These are phyloP conservation scores for Galaxias olidus DNA, from an alignment of 2,797 vertebrate genomes.

Conservation along the genomic window DNA sequence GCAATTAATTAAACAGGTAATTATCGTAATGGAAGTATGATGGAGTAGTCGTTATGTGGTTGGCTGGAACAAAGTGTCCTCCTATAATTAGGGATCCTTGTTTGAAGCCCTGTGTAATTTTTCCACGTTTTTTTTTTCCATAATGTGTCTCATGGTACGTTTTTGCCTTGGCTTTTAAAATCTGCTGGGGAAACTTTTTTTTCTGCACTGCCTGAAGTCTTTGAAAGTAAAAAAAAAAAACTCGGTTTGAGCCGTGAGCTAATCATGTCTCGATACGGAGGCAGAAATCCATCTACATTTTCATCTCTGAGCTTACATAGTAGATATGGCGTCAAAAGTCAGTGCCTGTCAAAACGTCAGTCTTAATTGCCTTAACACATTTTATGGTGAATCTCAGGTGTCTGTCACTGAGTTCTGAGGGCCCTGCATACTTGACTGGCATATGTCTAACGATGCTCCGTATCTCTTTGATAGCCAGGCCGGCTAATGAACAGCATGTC, in stretches of 20 bases:
- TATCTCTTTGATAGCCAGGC: conserved; percentile 58
- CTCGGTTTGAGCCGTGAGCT: background rate
- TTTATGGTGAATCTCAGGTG: conserved; percentile 11
- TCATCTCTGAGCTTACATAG: background rate
- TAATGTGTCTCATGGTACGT: background rate
- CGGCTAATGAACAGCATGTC: conserved; percentile 60
- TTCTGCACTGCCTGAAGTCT: conserved; percentile 2
- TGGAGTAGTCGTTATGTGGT: conserved; percentile 19
- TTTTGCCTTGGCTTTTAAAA: background rate
- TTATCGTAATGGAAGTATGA: conserved; percentile 32
- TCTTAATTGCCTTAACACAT: conserved; percentile 22
- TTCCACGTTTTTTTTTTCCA: background rate
- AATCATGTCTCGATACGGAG: background rate
- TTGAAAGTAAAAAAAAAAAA: background rate
- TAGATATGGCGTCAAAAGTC: conserved; percentile 1
- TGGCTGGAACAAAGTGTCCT: conserved; percentile 21
- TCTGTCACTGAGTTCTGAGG: conserved; percentile 28
- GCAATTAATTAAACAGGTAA: conserved; percentile 30
- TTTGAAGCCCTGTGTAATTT: conserved; percentile 22
- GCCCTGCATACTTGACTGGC: conserved; percentile 53
- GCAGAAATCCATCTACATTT: background rate
- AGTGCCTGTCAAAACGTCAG: conserved; percentile 22
- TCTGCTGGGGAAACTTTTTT: background rate
- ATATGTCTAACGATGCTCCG: conserved; percentile 57
- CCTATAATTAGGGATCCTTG: conserved; percentile 26